Conservation (phyloP, 2,113 vertebrate genomes). For the Nycticorax nycticorax region DNA sequence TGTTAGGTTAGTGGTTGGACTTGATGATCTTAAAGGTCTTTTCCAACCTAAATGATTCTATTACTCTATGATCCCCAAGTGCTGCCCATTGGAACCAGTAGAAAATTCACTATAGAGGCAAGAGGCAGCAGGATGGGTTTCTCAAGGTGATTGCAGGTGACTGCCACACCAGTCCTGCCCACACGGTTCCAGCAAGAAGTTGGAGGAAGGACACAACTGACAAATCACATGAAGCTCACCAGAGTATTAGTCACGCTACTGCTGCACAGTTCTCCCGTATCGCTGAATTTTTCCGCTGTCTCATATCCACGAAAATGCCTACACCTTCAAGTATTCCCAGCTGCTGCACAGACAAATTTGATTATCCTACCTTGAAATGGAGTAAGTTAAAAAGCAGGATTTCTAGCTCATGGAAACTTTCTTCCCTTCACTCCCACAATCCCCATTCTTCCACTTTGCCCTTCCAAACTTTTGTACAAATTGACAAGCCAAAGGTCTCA, state of each 20-base stretch:
- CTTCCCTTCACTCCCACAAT: neutral
- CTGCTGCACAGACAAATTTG: neutral
- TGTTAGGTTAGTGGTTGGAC: too few species aligned
- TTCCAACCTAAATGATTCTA: too few species aligned
- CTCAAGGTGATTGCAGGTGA: neutral
- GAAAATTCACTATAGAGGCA: neutral
- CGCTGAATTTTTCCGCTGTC: neutral
- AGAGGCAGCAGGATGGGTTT: neutral
- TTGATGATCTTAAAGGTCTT: too few species aligned
- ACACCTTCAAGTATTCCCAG: neutral
- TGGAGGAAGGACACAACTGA: neutral
- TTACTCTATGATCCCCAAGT: too few species aligned
- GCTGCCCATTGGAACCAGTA: neutral
- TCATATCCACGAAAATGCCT: neutral
- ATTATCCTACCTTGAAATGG: neutral
- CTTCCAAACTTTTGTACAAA: neutral
- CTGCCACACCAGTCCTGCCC: neutral
- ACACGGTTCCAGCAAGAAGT: neutral
- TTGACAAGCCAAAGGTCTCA: neutral
- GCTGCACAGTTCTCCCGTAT: neutral
- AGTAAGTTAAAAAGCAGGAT: neutral
- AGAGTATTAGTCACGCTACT: neutral
- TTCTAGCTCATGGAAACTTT: neutral
- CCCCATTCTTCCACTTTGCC: neutral
- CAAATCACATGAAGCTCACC: neutral